Conservation (phyloP, 2,797 vertebrate genomes). For the Diglossa cyanea region DNA sequence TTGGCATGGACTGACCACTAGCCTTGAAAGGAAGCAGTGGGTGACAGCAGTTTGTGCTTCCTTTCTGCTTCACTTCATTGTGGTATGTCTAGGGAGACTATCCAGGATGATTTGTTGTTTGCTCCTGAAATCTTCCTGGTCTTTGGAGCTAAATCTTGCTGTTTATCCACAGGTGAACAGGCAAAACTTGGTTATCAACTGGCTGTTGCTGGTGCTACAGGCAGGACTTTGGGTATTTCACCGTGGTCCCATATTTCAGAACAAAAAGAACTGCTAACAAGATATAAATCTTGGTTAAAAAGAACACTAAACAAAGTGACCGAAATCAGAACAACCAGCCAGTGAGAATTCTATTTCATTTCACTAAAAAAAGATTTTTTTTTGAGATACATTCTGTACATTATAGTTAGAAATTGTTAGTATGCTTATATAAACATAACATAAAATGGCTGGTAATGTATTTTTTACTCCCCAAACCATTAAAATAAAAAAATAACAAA, state of each 20-base stretch:
- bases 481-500: neutral
- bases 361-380: neutral
- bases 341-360: neutral
- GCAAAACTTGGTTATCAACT: neutral
- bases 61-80: neutral
- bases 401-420: neutral
- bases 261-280: neutral
- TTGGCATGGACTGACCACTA: neutral
- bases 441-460: neutral
- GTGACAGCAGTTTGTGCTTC: neutral
- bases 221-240: neutral
- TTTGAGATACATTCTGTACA: neutral
- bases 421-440: neutral
- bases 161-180: neutral
- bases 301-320: neutral
- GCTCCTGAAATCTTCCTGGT: neutral
- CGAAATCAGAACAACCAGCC: neutral
- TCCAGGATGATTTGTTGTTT: neutral
- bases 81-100: neutral
- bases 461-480: neutral
- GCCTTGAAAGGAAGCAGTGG: neutral
- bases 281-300: neutral
- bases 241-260: accelerated
- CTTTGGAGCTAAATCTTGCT: neutral
- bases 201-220: neutral